These are phyloP conservation scores for Chaenodraco wilsoni DNA, from an alignment of 2,797 vertebrate genomes.

Conservation along the genomic window DNA sequence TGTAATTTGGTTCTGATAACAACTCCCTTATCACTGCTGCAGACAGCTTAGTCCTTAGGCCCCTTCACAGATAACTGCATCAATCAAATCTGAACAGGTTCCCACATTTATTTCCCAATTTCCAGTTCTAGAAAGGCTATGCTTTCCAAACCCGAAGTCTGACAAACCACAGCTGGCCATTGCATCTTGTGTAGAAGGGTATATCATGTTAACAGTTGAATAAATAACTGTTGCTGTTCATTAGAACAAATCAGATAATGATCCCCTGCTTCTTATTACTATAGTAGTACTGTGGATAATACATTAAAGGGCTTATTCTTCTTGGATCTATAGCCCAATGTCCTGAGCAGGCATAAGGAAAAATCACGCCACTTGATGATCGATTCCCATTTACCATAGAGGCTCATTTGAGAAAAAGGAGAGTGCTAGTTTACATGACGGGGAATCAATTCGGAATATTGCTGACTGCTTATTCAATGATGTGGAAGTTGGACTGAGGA, in stretches of 20 bases:
- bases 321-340: conserved; percentile 29
- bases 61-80: conserved; percentile 64
- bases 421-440: conserved; percentile 23
- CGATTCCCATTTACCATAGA: conserved; percentile 60
- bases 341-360: conserved; percentile 22
- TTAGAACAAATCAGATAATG: background rate
- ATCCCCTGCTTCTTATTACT: conserved; percentile 4
- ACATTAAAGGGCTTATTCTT: background rate
- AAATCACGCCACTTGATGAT: conserved; percentile 46
- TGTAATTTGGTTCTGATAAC: conserved; percentile 60
- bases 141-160: conserved; percentile 23
- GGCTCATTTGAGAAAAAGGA: conserved; percentile 39
- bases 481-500: conserved; percentile 14
- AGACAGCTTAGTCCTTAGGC: conserved; percentile 63
- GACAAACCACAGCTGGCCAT: conserved; percentile 43
- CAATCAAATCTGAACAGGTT: conserved; percentile 60
- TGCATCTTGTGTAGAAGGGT: background rate
- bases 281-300: background rate
- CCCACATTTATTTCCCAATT: conserved; percentile 49
- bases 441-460: conserved; percentile 46
- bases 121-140: conserved; percentile 36
- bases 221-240: background rate
- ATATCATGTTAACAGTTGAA: conserved; percentile 1
- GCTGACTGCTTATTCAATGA: conserved; percentile 48
- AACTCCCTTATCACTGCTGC: conserved; percentile 63